These are phyloP conservation scores for Elmis aenea DNA, from an alignment of 2,888 invertebrate species.

Conservation along the genomic window DNA sequence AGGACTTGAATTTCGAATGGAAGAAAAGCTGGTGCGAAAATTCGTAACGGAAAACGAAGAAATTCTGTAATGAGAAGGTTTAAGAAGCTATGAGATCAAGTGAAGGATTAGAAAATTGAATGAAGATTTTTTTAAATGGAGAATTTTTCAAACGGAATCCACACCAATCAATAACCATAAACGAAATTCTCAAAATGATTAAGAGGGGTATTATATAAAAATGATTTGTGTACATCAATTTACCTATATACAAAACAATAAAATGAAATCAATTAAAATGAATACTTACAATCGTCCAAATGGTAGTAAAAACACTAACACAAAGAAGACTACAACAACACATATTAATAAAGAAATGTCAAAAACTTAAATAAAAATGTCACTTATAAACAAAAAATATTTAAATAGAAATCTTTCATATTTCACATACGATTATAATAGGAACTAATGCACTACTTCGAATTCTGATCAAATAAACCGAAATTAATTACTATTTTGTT, in stretches of 20 bases:
- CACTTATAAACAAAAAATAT: no score
- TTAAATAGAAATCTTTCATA: background rate
- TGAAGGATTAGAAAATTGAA: no score
- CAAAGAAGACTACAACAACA: slow-evolving; percentile 7
- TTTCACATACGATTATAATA: background rate
- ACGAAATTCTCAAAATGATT: slow-evolving; percentile 4
- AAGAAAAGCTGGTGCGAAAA: no score
- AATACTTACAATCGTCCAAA: slow-evolving; percentile 36
- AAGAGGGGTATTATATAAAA: slow-evolving; percentile 2
- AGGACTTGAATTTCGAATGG: no score
- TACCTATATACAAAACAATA: background rate
- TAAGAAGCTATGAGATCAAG: no score
- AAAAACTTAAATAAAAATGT: background rate
- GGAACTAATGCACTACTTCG: background rate
- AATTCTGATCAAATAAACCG: background rate
- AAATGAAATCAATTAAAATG: background rate
- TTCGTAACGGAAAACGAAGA: no score
- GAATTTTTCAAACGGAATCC: no score
- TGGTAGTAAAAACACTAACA: slow-evolving; percentile 18
- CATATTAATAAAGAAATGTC: slow-evolving; percentile 4
- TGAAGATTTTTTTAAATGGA: no score
- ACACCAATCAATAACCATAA: no score
- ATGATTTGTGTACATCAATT: background rate
- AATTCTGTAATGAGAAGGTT: no score
- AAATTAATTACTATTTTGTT: no score